Evolutionary conservation across 2,797 vertebrate species (phyloP).

Genomic region (Sebastes vulpes): DNA sequence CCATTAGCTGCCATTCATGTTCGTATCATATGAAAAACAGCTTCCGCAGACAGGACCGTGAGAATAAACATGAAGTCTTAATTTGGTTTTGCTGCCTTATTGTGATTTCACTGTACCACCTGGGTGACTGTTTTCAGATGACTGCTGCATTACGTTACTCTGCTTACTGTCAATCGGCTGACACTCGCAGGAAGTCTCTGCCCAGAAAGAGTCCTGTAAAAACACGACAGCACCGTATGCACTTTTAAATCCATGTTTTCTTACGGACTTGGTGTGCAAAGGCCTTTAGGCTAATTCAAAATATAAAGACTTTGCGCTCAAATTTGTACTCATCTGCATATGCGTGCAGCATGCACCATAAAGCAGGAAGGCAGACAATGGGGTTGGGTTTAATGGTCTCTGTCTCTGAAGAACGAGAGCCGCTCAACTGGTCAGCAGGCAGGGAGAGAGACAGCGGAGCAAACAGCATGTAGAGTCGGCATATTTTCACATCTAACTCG

Average conservation of each 20-base stretch:
- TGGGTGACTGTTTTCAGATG: constrained; percentile 18
- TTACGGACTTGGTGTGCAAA: not conserved
- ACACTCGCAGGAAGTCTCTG: constrained; percentile 45
- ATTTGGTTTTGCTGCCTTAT: constrained; percentile 39
- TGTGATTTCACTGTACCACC: constrained; percentile 28
- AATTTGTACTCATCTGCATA: too few relatives aligned
- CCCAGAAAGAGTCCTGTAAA: constrained; percentile 42
- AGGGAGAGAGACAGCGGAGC: too few relatives aligned
- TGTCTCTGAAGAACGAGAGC: too few relatives aligned
- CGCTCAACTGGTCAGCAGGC: too few relatives aligned
- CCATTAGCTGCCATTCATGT: constrained; percentile 46
- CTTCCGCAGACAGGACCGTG: constrained; percentile 7
- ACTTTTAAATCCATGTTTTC: constrained; percentile 8
- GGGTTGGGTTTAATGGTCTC: too few relatives aligned
- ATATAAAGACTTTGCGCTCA: too few relatives aligned
- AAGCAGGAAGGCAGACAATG: too few relatives aligned
- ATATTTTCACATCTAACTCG: too few relatives aligned
- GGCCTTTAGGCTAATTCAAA: too few relatives aligned
- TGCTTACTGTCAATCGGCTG: constrained; percentile 52
- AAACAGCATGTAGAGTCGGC: too few relatives aligned
- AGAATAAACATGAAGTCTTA: constrained; percentile 40
- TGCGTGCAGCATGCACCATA: too few relatives aligned
- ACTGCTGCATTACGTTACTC: constrained; percentile 34
- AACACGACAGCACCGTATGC: constrained; percentile 9
- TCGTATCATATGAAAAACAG: constrained; percentile 27